Percentiles rank a stretch among this genome's conserved stretches.
phyloP scores from a whole-genome alignment of 2,888 invertebrate genomes.

The Ptilodon capucinus region DNA sequence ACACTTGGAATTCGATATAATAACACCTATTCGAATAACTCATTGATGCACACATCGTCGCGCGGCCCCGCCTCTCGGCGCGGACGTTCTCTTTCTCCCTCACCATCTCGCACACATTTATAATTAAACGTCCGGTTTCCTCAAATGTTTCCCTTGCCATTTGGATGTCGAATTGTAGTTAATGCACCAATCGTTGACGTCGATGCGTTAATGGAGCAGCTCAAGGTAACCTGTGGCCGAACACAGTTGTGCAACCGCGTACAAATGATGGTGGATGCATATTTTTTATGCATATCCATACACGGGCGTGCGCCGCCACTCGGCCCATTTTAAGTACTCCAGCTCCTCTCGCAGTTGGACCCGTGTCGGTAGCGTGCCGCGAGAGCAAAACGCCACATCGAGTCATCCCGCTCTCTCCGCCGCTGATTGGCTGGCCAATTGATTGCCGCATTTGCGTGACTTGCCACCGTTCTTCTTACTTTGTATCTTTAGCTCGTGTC shows the following conservation, averaged over 20 bases:
- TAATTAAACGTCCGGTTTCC: conserved; percentile 1
- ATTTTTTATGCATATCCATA: conserved; percentile 10
- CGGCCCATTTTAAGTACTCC: conserved; percentile 8
- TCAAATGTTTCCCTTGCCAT: neutral
- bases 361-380: conserved; percentile 6
- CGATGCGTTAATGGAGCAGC: neutral
- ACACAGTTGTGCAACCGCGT: conserved; percentile 1
- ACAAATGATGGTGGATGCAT: conserved; percentile 3
- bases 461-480: conserved; percentile 3
- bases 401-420: conserved; percentile 13
- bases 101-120: neutral
- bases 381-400: conserved; percentile 11
- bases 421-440: conserved; percentile 10
- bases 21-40: neutral
- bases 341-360: neutral
- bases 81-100: neutral
- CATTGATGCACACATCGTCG: neutral
- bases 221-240: neutral
- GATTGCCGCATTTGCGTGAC: conserved; percentile 12
- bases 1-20: neutral
- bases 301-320: conserved; percentile 3
- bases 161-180: neutral
- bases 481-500: neutral
- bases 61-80: neutral
- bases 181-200: neutral